A percentile compares a stretch with the other conserved stretches of the same genome.
phyloP scores from a whole-genome alignment of 2,113 vertebrate species.

The Urocitellus parryii region DNA sequence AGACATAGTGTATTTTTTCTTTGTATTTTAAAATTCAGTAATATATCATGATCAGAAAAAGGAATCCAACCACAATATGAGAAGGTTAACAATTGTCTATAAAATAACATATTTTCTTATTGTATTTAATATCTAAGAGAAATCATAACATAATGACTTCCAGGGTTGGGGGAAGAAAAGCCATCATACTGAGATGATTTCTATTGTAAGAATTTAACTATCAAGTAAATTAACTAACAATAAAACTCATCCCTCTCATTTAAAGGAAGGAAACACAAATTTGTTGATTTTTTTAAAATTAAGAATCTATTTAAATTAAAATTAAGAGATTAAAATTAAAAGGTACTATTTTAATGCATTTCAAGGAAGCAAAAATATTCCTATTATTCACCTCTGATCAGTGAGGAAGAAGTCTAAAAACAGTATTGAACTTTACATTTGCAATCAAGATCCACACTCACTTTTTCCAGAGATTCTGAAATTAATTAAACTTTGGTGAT shows the following conservation, averaged over 20 bases:
- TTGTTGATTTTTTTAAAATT: not conserved
- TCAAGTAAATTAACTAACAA: slow-evolving; percentile 42
- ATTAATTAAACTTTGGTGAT: not conserved
- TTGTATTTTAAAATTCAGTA: slow-evolving; percentile 38
- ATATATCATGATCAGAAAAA: slow-evolving; percentile 42
- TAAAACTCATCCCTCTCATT: not conserved
- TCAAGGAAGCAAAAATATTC: not conserved
- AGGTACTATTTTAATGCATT: not conserved
- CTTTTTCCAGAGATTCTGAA: not conserved
- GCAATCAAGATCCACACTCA: not conserved
- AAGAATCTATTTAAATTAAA: not conserved
- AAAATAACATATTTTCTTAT: not conserved
- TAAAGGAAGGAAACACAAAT: not conserved
- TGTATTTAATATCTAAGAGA: slow-evolving; percentile 38
- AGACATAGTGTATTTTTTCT: not conserved
- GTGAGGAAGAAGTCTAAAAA: not conserved
- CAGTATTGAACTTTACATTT: not conserved
- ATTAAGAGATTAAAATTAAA: not conserved
- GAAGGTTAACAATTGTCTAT: slow-evolving; percentile 42
- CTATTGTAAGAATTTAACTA: not conserved
- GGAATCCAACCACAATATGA: not conserved
- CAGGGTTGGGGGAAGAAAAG: not conserved
- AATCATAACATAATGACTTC: not conserved
- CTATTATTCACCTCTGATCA: not conserved
- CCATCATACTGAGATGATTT: not conserved